Conservation (phyloP, 2,797 vertebrate genomes). For the Manis crassicaudata region DNA sequence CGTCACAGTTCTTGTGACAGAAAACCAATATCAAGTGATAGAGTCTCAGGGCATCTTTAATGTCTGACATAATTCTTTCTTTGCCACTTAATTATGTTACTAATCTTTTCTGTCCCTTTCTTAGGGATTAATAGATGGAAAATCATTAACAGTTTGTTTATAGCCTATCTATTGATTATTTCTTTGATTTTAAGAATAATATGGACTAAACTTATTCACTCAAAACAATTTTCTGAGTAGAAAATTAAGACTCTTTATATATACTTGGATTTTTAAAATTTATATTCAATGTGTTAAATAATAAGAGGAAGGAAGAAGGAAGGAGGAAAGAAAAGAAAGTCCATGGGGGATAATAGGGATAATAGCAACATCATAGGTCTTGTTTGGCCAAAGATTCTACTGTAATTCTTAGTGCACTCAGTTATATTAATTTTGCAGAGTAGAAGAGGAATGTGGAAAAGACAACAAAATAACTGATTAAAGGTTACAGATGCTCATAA, state of each 20-base stretch:
- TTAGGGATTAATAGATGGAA: not conserved
- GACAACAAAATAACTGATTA: not conserved
- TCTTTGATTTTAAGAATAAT: not conserved
- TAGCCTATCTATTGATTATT: not conserved
- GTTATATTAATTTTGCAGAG: too few relatives aligned
- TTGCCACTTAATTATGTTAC: conserved; percentile 3
- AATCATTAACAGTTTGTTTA: not conserved
- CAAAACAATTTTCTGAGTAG: not conserved
- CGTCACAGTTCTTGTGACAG: conserved; percentile 58
- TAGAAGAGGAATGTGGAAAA: not conserved
- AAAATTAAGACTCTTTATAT: not conserved
- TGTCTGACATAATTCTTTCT: conserved; percentile 38
- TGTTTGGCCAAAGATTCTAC: not conserved
- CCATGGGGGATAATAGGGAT: too few relatives aligned
- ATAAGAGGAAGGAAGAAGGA: not conserved
- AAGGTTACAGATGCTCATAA: not conserved
- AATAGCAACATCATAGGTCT: not conserved
- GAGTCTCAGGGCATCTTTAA: conserved; percentile 41
- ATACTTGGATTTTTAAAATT: not conserved
- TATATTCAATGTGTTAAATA: not conserved
- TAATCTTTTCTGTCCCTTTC: conserved; percentile 31
- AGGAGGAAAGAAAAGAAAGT: not conserved
- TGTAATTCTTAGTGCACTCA: not conserved
- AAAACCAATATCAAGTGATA: conserved; percentile 59
- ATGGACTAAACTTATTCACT: not conserved